These are phyloP conservation scores for Bradypus variegatus DNA, from an alignment of 2,797 vertebrate species.

Conservation along the genomic window DNA sequence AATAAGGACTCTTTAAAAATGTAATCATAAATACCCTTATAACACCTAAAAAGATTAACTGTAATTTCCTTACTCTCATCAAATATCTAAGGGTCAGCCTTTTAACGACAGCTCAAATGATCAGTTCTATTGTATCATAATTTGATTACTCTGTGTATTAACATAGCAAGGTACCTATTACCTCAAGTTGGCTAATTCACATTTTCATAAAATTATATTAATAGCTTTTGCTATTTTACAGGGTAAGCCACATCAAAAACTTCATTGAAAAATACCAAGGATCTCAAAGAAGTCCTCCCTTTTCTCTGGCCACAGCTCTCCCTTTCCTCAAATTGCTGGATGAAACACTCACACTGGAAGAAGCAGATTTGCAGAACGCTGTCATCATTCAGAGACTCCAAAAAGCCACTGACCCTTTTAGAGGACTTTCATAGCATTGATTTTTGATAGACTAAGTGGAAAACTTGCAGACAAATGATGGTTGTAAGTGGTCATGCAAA, in stretches of 20 bases:
- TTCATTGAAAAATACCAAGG: constrained; percentile 86
- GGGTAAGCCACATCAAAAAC: constrained; percentile 86
- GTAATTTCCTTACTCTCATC: not conserved
- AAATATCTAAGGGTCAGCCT: not conserved
- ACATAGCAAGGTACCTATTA: not conserved
- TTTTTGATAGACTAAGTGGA: constrained; percentile 17
- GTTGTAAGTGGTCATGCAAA: not conserved
- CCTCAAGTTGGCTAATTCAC: not conserved
- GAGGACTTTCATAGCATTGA: constrained; percentile 44
- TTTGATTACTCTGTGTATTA: not conserved
- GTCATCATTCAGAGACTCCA: constrained; percentile 89
- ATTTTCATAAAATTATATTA: constrained; percentile 4
- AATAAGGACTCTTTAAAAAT: not conserved
- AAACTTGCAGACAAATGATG: not conserved
- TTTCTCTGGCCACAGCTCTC: constrained; percentile 85
- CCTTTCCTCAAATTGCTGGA: constrained; percentile 81
- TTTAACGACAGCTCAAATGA: not conserved
- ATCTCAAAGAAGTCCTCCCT: constrained; percentile 75
- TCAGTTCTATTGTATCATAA: not conserved
- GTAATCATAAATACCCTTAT: not conserved
- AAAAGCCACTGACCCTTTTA: constrained; percentile 74
- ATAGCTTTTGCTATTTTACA: constrained; percentile 64
- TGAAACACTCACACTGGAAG: constrained; percentile 82
- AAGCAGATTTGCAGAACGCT: constrained; percentile 85
- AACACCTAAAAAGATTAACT: not conserved